These are phyloP conservation scores for Patiria pectinifera DNA, from an alignment of 53 echinoderm and acorn worm species.

Conservation along the genomic window DNA sequence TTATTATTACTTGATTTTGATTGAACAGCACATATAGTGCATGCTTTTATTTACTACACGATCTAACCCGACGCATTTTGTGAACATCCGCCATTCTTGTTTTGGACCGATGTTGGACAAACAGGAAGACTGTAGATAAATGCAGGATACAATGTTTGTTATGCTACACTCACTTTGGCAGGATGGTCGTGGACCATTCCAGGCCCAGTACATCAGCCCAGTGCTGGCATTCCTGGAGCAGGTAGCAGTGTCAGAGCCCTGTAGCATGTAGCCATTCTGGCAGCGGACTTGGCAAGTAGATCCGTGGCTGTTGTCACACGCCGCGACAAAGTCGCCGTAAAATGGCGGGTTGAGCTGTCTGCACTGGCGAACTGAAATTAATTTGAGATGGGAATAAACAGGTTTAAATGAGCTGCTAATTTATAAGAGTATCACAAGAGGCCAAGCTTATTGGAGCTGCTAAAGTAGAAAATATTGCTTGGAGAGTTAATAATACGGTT, in stretches of 20 bases:
- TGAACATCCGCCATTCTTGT: too few relatives aligned
- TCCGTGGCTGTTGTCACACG: constrained; percentile 74
- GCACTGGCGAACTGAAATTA: constrained; percentile 72
- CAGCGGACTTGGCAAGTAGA: constrained; percentile 68
- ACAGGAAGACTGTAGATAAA: not conserved
- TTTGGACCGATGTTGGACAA: too few relatives aligned
- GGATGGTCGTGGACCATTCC: constrained; percentile 49
- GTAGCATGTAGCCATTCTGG: constrained; percentile 65
- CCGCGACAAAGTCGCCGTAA: constrained; percentile 64
- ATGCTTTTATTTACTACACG: too few relatives aligned
- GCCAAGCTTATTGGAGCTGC: too few relatives aligned
- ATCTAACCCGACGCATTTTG: too few relatives aligned
- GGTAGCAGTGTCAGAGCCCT: constrained; percentile 62
- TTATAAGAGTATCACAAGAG: too few relatives aligned
- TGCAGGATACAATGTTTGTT: not conserved
- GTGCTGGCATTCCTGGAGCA: constrained; percentile 75
- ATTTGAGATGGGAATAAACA: not conserved
- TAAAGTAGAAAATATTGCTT: too few relatives aligned
- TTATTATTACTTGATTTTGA: not conserved
- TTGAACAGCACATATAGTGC: too few relatives aligned
- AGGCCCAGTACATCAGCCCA: constrained; percentile 73
- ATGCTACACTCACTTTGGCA: constrained; percentile 60
- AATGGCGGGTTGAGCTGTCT: constrained; percentile 67
- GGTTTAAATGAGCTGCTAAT: not conserved
- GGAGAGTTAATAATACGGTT: not conserved